Percentiles rank a stretch among this genome's conserved stretches.
Evolutionary conservation across 2,888 invertebrate species (phyloP).

Genomic region (Beris chalybata): DNA sequence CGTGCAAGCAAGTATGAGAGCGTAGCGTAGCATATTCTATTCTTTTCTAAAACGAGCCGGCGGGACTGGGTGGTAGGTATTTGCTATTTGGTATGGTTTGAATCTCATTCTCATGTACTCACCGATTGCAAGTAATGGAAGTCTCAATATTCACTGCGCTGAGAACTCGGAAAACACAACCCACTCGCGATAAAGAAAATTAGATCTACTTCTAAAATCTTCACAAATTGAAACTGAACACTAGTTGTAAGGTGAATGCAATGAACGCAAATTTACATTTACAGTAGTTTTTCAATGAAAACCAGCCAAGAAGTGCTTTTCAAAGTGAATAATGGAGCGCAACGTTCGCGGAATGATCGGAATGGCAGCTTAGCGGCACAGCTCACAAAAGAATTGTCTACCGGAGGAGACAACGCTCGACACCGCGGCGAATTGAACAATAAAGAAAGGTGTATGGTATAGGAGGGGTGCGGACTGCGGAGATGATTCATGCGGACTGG

Average conservation of each 20-base stretch:
- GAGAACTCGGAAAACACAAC: too few relatives aligned
- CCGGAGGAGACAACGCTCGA: constrained; percentile 83
- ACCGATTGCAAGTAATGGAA: constrained; percentile 4
- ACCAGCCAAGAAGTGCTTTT: neutral
- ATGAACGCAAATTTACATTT: too few relatives aligned
- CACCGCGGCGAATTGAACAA: constrained; percentile 9
- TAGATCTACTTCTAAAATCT: too few relatives aligned
- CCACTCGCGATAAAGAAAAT: too few relatives aligned
- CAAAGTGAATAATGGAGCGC: constrained; percentile 37
- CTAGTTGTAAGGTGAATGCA: too few relatives aligned
- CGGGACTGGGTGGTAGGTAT: too few relatives aligned
- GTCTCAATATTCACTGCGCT: too few relatives aligned
- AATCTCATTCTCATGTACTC: neutral
- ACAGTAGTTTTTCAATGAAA: neutral
- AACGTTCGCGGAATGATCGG: constrained; percentile 84
- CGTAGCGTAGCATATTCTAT: too few relatives aligned
- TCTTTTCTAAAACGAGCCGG: too few relatives aligned
- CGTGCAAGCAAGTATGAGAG: too few relatives aligned
- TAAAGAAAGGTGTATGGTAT: neutral
- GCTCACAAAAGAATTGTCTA: constrained; percentile 75
- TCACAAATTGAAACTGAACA: too few relatives aligned
- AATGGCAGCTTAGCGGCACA: constrained; percentile 60
- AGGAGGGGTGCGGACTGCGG: neutral
- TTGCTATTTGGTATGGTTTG: too few relatives aligned
- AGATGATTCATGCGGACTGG: neutral